phyloP scores from a whole-genome alignment of 2,888 invertebrate species.

The Heliothis peltigera region DNA sequence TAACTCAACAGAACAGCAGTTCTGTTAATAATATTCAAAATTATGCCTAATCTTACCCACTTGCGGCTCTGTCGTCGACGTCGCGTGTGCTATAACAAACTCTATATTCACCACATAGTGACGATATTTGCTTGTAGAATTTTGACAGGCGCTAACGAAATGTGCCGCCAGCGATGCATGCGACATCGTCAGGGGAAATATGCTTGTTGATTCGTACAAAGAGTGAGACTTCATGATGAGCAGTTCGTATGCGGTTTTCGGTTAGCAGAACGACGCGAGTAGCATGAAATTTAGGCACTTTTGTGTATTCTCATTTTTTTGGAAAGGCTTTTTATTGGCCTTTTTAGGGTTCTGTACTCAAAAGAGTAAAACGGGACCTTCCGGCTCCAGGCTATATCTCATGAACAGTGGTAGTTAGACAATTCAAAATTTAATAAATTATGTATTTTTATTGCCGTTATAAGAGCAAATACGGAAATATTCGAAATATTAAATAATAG shows the following conservation, averaged over 20 bases:
- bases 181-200: constrained; percentile 63
- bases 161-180: constrained; percentile 41
- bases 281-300: constrained; percentile 37
- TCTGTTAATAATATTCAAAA: constrained; percentile 14
- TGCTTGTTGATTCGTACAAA: constrained; percentile 59
- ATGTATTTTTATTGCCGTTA: no score
- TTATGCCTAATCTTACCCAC: constrained; percentile 18
- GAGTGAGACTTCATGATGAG: constrained; percentile 52
- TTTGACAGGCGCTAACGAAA: constrained; percentile 50
- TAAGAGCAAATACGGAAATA: no score
- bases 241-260: constrained; percentile 36
- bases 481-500: no score
- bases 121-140: constrained; percentile 48
- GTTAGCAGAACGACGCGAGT: constrained; percentile 28
- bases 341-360: no score
- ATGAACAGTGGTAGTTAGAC: no score
- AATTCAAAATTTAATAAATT: no score
- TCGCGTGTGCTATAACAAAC: constrained; percentile 41
- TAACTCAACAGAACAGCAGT: neutral
- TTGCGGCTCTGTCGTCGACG: constrained; percentile 18
- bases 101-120: constrained; percentile 40
- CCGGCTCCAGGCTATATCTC: no score
- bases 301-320: constrained; percentile 38
- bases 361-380: no score
- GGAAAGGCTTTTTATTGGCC: constrained; percentile 20